Evolutionary conservation across 2,113 vertebrate genomes (phyloP).

Genomic region (Leptodactylus fuscus): DNA sequence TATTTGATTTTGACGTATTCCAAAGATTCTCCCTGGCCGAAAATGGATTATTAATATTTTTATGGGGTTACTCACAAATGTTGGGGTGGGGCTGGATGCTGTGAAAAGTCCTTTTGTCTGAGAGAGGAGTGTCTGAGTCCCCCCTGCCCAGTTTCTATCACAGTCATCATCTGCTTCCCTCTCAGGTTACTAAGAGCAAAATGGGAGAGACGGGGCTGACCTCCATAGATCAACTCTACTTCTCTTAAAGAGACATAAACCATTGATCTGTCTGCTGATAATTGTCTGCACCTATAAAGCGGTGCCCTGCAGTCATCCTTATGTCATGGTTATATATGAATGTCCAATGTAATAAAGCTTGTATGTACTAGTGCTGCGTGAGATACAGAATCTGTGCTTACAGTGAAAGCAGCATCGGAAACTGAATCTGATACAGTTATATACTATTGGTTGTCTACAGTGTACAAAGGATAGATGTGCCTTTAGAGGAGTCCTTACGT

Average conservation of each 20-base stretch:
- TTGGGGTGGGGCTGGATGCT: conserved; percentile 24
- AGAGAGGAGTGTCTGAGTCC: conserved; percentile 7
- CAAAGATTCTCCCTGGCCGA: background rate
- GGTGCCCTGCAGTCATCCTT: background rate
- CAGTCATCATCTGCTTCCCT: conserved; percentile 29
- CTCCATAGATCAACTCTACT: background rate
- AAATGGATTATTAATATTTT: background rate
- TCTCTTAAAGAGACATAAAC: conserved; percentile 18
- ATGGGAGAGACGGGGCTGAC: background rate
- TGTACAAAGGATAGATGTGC: no score
- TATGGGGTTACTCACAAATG: background rate
- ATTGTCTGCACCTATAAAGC: background rate
- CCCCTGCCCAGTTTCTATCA: conserved; percentile 28
- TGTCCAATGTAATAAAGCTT: background rate
- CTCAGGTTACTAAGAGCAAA: conserved; percentile 32
- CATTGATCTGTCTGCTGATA: background rate
- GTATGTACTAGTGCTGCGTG: background rate
- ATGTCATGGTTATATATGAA: background rate
- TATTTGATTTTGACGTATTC: background rate
- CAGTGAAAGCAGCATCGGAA: no score
- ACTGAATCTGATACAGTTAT: no score
- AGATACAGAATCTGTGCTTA: background rate
- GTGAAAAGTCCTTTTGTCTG: conserved; percentile 48
- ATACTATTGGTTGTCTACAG: no score
- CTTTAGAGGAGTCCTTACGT: no score